Base-by-base conservation (phyloP, 2,797 vertebrate species). In the Xerus rutilus region DNA sequence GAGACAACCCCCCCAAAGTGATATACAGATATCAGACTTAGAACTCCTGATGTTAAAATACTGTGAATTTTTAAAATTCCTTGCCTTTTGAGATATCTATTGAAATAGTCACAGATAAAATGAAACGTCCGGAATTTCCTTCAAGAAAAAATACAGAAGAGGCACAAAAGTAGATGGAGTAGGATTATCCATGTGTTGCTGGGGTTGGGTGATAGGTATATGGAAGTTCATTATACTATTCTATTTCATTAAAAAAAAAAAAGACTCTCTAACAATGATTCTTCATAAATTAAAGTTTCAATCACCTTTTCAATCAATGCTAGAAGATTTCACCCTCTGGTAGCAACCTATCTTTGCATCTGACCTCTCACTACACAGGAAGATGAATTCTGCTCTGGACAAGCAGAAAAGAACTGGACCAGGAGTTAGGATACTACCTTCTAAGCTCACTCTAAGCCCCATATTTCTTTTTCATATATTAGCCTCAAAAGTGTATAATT, bases 91-190 rank as follows among this genome's bases (percentile, higher is more conserved):
- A 79, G 35, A 94, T 54, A 77, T 9, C 54, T 69, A 92, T 1
- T 72, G 70, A 94, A 95, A 86, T 86, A 95, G 77, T 73, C 96
- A 93, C 32, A 85, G 57, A 84, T 81, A 87, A 94, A 89, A 62
- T 32, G 23, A 72, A 94, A 84, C 83, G 11, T 32, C 25, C 57
- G 10, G 25, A 21, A 76, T 90, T 72, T 79, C 14, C 21, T 64
- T 78, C 70, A 92, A 84, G 92, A 86, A 28, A 84, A 74, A 30
- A 91, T 8, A 76, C 12, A 76, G 17, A 47, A 49, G 32, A 87
- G 30, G 12, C 21, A 52, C 21, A 65, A 49, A 91, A 62, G 86
- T 35, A 30, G n/a, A 30, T 28, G n/a, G 25, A 25, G 12, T 14
- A 95, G 83, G 21, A 76, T 65, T 88, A 72, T 35, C 18, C 14